Evolutionary conservation across 37 sponge, comb jelly and placozoan species (phyloP).

Genomic region (Ephydatia muelleri): DNA sequence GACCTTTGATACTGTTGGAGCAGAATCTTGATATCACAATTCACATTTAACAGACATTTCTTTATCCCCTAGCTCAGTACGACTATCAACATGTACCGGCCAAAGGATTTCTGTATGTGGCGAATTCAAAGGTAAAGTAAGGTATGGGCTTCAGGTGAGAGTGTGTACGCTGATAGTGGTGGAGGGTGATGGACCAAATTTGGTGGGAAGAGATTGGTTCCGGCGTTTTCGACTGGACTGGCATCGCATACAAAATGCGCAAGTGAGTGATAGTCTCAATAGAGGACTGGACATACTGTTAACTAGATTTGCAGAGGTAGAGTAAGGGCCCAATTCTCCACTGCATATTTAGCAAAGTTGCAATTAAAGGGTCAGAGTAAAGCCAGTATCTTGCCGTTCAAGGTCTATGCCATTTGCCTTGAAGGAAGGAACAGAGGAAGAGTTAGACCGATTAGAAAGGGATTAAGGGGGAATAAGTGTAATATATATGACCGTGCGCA

Average conservation of each 20-base stretch:
- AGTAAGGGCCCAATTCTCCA: slow-evolving; percentile 8
- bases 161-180: slow-evolving; percentile 8
- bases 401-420: slow-evolving; percentile 23
- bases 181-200: slow-evolving; percentile 30
- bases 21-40: too few relatives aligned
- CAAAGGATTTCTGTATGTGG: background rate
- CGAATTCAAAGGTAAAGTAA: slow-evolving; percentile 7
- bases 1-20: too few relatives aligned
- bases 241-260: slow-evolving; percentile 5
- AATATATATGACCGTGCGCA: too few relatives aligned
- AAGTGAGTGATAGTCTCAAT: background rate
- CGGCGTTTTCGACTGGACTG: slow-evolving; percentile 14
- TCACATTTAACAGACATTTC: too few relatives aligned
- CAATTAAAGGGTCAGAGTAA: background rate
- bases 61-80: background rate
- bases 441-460: slow-evolving; percentile 12
- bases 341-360: slow-evolving; percentile 19
- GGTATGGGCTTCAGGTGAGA: slow-evolving; percentile 3
- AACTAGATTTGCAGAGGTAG: slow-evolving; percentile 21
- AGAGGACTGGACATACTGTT: slow-evolving; percentile 4
- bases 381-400: slow-evolving; percentile 15
- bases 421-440: slow-evolving; percentile 3
- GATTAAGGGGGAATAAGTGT: too few relatives aligned
- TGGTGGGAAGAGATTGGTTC: slow-evolving; percentile 41
- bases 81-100: slow-evolving; percentile 4